Evolutionary conservation across 2,888 invertebrate species (phyloP).

Genomic region (Drosophila barbarae): DNA sequence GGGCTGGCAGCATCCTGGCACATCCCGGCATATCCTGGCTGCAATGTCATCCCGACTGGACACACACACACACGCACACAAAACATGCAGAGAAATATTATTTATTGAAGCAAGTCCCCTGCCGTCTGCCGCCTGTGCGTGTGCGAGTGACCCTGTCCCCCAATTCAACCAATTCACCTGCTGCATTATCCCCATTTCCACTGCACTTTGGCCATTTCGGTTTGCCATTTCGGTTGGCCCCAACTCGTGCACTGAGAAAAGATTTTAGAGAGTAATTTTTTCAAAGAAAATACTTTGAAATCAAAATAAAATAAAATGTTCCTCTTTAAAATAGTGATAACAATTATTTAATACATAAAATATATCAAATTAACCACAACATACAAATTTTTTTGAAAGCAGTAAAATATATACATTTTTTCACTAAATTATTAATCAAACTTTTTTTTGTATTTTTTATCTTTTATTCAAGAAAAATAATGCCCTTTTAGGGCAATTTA

Average conservation of each 20-base stretch:
- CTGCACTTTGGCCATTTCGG: conserved; percentile 55
- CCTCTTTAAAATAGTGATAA: background rate
- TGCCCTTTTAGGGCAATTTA: no score
- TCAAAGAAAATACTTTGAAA: background rate
- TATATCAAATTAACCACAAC: no score
- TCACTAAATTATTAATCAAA: no score
- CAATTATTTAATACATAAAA: no score
- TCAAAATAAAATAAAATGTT: background rate
- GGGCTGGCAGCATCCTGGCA: conserved; percentile 33
- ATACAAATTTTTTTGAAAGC: background rate
- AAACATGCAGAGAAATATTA: conserved; percentile 54
- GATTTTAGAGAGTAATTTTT: background rate
- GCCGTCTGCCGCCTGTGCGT: conserved; percentile 34
- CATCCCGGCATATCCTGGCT: conserved; percentile 32
- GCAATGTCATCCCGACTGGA: conserved; percentile 46
- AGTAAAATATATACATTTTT: no score
- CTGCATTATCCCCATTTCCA: conserved; percentile 34
- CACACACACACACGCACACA: conserved; percentile 45
- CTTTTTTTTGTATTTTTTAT: no score
- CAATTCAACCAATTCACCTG: conserved; percentile 7
- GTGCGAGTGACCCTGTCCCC: conserved; percentile 6
- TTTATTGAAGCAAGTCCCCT: conserved; percentile 48
- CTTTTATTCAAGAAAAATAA: no score
- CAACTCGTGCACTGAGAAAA: background rate
- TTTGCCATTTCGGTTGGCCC: conserved; percentile 43